Base-by-base conservation (phyloP, 2,888 invertebrate genomes). In the Andricus curvator region DNA sequence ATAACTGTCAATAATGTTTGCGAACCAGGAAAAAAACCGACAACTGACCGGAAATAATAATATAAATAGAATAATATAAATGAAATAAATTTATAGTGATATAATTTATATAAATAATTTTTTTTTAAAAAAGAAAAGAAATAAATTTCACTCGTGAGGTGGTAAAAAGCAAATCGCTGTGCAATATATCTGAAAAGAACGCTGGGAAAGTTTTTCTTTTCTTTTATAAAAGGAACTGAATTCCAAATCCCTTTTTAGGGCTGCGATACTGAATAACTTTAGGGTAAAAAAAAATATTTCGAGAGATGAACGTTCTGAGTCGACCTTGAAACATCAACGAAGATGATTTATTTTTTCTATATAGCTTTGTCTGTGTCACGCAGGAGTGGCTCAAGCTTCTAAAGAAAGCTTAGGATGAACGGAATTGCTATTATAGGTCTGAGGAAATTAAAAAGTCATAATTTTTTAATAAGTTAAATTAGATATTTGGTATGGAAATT, bases 311-410 rank as follows among this genome's bases (percentile, higher is more conserved):
- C 56, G 51, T 33, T 56, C 51, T 0, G 33, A 56, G n/a, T 56
- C 74, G 56, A 56, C 74, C 74, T 74, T 74, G 56, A 51, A 56
- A 33, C 56, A 56, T 74, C 56, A 74, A 20, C 56, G 20, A 33
- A 74, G 74, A 74, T 74, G 56, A 74, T 74, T 74, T 56, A 74
- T 74, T 70, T 51, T 51, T 51, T 48, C 48, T 48, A 3, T 48
- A 15, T 15, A 44, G 44, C 11, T 17, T 68, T 68, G 22, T 29
- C 44, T 51, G 48, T 15, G 33, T 56, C 51, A 74, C 20, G 74
- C 74, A 51, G 20, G 74, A 74, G 56, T 74, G n/a, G 70, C 70
- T 29, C 13, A 70, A n/a, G 17, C 8, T n/a, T n/a, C 56, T 56
- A 56, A 56, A 74, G 20, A 15, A 74, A 56, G n/a, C 51, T n/a